Evolutionary conservation across 1,140 invertebrate genomes (phyloP).

Genomic region (Drosophila oshimai): DNA sequence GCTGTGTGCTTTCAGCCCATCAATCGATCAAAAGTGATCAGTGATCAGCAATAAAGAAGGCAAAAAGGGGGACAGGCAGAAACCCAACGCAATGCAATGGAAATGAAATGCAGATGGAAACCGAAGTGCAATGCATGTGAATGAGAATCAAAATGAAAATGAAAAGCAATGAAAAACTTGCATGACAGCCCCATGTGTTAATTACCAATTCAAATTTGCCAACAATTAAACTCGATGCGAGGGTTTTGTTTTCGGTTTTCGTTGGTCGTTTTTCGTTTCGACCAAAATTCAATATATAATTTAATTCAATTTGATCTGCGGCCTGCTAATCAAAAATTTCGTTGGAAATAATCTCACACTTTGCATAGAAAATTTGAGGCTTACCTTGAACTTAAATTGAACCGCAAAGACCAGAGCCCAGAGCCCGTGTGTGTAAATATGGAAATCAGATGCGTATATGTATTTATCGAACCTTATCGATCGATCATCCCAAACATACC

Average conservation of each 20-base stretch:
- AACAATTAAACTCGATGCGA: conserved; percentile 56
- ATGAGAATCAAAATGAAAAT: conserved; percentile 10
- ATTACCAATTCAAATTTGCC: conserved; percentile 75
- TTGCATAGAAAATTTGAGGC: conserved; percentile 51
- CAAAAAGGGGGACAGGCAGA: not conserved
- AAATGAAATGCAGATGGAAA: conserved; percentile 11
- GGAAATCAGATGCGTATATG: conserved; percentile 19
- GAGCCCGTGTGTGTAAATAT: conserved; percentile 36
- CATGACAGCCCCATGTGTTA: conserved; percentile 57
- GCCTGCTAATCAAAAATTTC: conserved; percentile 21
- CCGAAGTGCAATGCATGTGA: conserved; percentile 1
- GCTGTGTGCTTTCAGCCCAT: conserved; percentile 17
- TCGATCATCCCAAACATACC: not conserved
- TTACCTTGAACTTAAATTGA: conserved; percentile 55
- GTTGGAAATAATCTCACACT: conserved; percentile 36
- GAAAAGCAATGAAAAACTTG: conserved; percentile 27
- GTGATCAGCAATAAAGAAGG: not conserved
- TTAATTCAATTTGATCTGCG: conserved; percentile 13
- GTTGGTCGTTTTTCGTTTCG: not conserved
- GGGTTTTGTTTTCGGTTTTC: conserved; percentile 22
- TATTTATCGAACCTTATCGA: conserved; percentile 3
- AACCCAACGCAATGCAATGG: conserved; percentile 23
- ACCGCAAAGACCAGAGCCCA: conserved; percentile 12
- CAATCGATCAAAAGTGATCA: conserved; percentile 32
- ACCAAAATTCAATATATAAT: not conserved